phyloP scores from a whole-genome alignment of 2,113 vertebrate genomes.

The Callopanchax toddi region DNA sequence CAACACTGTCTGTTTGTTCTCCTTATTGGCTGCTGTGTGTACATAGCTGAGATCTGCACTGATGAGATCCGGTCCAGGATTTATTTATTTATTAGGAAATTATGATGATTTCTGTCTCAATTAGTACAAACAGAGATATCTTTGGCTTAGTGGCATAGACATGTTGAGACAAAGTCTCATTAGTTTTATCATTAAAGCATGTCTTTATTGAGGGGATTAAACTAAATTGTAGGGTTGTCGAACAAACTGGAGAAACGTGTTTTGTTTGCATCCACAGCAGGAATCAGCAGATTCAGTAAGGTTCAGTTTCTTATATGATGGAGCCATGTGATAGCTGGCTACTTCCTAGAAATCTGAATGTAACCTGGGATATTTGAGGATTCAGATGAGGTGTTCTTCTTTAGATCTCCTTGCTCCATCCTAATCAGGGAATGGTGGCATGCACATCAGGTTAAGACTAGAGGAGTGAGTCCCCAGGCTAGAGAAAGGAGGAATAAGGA shows the following conservation, averaged over 20 bases:
- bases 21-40: no score
- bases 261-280: no score
- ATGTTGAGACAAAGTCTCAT: conserved; percentile 46
- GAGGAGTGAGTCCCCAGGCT: conserved; percentile 17
- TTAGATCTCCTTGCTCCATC: conserved; percentile 23
- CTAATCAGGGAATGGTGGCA: conserved; percentile 18
- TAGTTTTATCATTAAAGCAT: conserved; percentile 34
- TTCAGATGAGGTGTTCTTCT: conserved; percentile 33
- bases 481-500: conserved; percentile 48
- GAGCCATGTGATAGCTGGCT: not conserved
- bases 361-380: conserved; percentile 21
- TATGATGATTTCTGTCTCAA: conserved; percentile 24
- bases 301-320: conserved; percentile 18
- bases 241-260: no score
- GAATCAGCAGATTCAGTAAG: no score
- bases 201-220: conserved; percentile 23
- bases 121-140: conserved; percentile 36
- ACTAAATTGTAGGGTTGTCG: no score
- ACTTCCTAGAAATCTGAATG: conserved; percentile 13
- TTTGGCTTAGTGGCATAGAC: conserved; percentile 17
- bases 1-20: not conserved
- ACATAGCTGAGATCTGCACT: no score
- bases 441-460: conserved; percentile 20
- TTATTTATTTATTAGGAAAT: conserved; percentile 38
- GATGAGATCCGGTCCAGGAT: no score